Evolutionary conservation across 2,888 invertebrate genomes (phyloP).

Genomic region (Eupsilia transversa): DNA sequence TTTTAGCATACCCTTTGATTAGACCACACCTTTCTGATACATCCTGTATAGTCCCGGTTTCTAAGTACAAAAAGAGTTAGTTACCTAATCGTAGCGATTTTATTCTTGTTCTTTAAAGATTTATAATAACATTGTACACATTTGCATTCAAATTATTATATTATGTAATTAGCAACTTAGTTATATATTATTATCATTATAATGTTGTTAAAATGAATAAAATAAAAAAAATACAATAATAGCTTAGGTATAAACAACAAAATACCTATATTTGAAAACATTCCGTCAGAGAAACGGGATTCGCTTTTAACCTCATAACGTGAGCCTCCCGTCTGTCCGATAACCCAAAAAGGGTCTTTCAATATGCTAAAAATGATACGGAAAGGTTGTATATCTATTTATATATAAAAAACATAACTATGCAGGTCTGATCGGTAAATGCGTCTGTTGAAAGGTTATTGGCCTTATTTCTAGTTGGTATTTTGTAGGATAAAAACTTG

Average conservation of each 20-base stretch:
- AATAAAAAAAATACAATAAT: too few species aligned
- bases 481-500: not conserved
- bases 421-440: not conserved
- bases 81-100: not conserved
- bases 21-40: too few species aligned
- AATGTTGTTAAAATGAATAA: too few species aligned
- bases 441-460: not conserved
- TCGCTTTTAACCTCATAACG: constrained; percentile 21
- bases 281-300: constrained; percentile 7
- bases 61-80: not conserved
- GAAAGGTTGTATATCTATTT: constrained; percentile 7
- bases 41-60: not conserved
- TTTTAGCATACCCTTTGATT: too few species aligned
- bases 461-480: not conserved
- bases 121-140: not conserved
- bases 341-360: constrained; percentile 27
- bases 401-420: constrained; percentile 1
- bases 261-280: constrained; percentile 6
- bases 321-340: constrained; percentile 17
- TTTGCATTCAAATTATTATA: not conserved
- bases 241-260: not conserved
- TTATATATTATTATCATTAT: too few species aligned
- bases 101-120: not conserved
- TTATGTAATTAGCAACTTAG: too few species aligned
- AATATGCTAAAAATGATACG: constrained; percentile 31